phyloP scores from a whole-genome alignment of 2,113 vertebrate genomes.

The Lasiurus borealis region DNA sequence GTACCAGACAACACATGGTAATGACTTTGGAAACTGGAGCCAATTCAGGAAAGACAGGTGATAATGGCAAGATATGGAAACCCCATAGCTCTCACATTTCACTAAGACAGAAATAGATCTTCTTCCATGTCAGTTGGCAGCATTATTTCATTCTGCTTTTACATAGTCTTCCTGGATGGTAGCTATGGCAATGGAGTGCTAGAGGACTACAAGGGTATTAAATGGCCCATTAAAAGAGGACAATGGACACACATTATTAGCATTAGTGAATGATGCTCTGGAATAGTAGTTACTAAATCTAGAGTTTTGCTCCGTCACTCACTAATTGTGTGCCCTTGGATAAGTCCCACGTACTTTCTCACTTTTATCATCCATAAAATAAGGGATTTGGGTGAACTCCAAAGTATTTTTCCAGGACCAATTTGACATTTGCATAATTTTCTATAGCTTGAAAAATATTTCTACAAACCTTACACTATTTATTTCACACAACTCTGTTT shows the following conservation, averaged over 20 bases:
- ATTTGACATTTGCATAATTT: neutral
- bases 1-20: neutral
- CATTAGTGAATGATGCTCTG: neutral
- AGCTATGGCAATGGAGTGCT: neutral
- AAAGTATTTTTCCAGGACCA: neutral
- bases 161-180: neutral
- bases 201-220: neutral
- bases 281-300: neutral
- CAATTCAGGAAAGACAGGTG: neutral
- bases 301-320: neutral
- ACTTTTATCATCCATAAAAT: neutral
- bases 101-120: neutral
- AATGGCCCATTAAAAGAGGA: neutral
- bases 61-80: neutral
- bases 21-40: neutral
- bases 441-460: constrained; percentile 21
- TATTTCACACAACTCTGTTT: neutral
- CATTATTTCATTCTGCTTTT: neutral
- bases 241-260: neutral
- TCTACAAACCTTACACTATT: neutral
- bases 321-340: neutral
- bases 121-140: neutral
- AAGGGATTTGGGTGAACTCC: neutral
- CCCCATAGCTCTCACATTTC: neutral
- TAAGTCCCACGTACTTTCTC: neutral